Base-by-base conservation (phyloP, 2,797 vertebrate genomes). In the Sitta carolinensis region DNA sequence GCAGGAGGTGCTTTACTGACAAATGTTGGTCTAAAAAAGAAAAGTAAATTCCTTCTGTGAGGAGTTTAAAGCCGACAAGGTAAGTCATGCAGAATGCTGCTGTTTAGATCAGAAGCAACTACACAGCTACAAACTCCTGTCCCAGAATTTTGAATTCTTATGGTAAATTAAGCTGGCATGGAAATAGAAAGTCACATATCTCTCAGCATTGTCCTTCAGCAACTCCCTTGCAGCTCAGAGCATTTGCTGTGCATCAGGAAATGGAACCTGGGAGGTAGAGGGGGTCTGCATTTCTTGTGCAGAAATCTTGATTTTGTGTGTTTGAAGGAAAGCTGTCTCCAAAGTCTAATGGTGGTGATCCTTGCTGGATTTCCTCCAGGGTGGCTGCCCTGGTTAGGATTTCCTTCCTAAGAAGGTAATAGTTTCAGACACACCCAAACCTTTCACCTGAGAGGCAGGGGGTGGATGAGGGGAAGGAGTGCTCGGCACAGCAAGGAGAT, bases 401-500 rank as follows among this genome's bases (percentile, higher is more conserved):
- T 64, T 75, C 29, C 45, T 58, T 42, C 34, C 47, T 67, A 20
- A 50, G 45, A 11, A 32, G 23, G 34, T 17, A 16, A 11, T n/a
- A 1, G 7, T 43, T 77, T 55, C 63, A 80, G 78, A n/a, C 23
- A 32, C 36, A 2, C 61, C 40, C 25, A 52, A 59, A 25, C 34
- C 43, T 7, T 85, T 52, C 84, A 76, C 91, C 85, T 87, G 93
- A 11, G 50, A 78, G 61, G 68, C 54, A 21, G 79, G 76, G 63
- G 93, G 93, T 64, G 63, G 57, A 59, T 3, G 2, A 36, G 58
- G 52, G 27, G 72, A 66, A 75, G 54, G 58, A 86, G 66, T 78
- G 82, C 72, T 83, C 62, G 76, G 72, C 90, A 38, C 43, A 73
- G 84, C 84, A 13, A 62, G 80, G 48, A 26, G 78, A 82, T 89